A percentile compares a stretch with the other conserved stretches of the same genome.
These are phyloP conservation scores for Nebria ingens DNA, from an alignment of 1,140 invertebrate species.

Conservation along the genomic window DNA sequence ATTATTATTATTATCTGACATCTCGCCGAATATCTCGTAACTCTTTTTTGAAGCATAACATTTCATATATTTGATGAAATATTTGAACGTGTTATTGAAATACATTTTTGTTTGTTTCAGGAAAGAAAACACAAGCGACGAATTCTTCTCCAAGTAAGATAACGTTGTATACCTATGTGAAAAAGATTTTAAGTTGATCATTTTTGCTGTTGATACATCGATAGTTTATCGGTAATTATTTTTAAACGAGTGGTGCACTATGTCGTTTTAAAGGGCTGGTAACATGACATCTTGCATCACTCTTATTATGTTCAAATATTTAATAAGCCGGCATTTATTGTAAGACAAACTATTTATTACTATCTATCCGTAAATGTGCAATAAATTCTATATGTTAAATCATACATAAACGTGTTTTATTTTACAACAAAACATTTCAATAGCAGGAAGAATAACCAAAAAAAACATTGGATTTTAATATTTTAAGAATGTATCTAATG, in stretches of 20 bases:
- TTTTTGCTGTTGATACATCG: background rate
- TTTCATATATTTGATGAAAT: too few relatives aligned
- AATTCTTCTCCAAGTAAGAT: background rate
- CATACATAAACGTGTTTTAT: background rate
- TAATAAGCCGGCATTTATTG: background rate
- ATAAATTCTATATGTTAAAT: background rate
- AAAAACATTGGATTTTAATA: too few relatives aligned
- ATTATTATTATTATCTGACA: too few relatives aligned
- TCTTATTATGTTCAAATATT: background rate
- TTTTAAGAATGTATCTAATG: too few relatives aligned
- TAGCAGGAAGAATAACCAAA: too few relatives aligned
- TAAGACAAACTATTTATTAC: background rate
- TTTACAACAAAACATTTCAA: too few relatives aligned
- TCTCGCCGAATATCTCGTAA: too few relatives aligned
- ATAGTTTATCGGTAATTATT: background rate
- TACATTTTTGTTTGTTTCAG: background rate
- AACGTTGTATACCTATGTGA: background rate
- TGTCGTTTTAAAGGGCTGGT: background rate
- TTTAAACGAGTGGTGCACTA: background rate
- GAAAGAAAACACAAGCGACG: background rate
- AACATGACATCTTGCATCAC: background rate
- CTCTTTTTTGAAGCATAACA: too few relatives aligned
- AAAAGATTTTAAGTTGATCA: background rate
- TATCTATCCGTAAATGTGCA: background rate
- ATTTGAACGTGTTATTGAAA: too few relatives aligned